These are phyloP conservation scores for Cyprinodon tularosa DNA, from an alignment of 2,113 vertebrate species.

Conservation along the genomic window DNA sequence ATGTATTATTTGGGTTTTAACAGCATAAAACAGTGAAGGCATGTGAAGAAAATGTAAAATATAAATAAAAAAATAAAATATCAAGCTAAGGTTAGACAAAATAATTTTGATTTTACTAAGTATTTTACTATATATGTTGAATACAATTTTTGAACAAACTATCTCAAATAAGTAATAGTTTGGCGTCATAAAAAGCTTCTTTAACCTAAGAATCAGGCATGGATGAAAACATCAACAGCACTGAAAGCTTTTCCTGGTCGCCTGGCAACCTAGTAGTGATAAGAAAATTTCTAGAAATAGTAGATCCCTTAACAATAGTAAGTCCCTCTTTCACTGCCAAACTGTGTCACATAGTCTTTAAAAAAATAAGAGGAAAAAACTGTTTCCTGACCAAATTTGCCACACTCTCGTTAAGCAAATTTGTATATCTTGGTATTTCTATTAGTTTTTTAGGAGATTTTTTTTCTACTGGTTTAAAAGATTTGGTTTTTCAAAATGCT, in stretches of 20 bases:
- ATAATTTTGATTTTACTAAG: neutral
- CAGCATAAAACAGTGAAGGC: neutral
- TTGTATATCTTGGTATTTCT: neutral
- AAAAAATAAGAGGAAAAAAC: neutral
- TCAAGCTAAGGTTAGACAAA: neutral
- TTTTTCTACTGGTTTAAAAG: neutral
- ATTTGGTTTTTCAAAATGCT: neutral
- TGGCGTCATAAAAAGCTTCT: neutral
- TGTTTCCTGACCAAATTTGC: neutral
- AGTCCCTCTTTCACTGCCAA: neutral
- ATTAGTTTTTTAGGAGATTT: too few relatives aligned
- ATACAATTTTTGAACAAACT: neutral
- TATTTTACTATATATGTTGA: neutral
- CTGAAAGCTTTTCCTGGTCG: conserved; percentile 2
- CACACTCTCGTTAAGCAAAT: neutral
- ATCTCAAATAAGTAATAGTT: neutral
- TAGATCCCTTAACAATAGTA: neutral
- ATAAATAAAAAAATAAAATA: neutral
- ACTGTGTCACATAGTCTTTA: neutral
- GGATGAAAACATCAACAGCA: neutral
- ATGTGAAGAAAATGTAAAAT: neutral
- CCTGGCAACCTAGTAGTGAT: neutral
- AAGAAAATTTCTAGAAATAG: neutral
- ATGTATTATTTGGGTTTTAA: conserved; percentile 8
- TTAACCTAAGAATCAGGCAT: neutral